Evolutionary conservation across 2,888 invertebrate species (phyloP), one percentile per base, ranked within the genome.

Genomic region (Mycalesis mineus): DNA sequence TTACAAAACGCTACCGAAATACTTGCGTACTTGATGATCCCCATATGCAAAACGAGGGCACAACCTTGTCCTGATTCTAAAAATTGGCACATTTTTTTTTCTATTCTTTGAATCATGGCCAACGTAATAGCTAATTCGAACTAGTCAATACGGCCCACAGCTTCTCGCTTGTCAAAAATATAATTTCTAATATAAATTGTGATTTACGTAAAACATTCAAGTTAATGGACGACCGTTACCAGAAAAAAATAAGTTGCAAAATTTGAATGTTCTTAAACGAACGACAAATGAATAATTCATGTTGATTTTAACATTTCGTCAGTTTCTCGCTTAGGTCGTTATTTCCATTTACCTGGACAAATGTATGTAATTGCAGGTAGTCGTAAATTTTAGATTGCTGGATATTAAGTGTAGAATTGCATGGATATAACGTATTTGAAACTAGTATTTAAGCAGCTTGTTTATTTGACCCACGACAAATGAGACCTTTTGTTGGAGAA

Each of bases 71-170:
- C 88, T 64, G 75, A 73, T 86, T 88, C 72, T 77, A 68, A 74
- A 74, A 78, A 86, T 87, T 87, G 85, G 88, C 87, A 88, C 84
- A 86, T 86, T 86, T 88, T 85, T n/a, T 82, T 83, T 81, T 77
- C 79, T 70, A 70, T 70, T 68, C 66, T 75, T 64, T 61, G 66
- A 65, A 65, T 65, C 65, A 67, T 61, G 66, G 69, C 65, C 69
- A 66, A 58, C 58, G 55, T 49, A 62, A 50, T 56, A 58, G 15
- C 47, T 33, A 47, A 60, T 63, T 60, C 48, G 40, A 57, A 62
- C 59, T 57, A 48, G 52, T 29, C 55, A 53, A 56, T 45, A 39
- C 7, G n/a, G n/a, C 44, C 6, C 42, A 36, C 44, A 14, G 31
- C 39, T 45, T 44, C 28, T 31, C 42, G 28, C 11, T 28, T 45